Conservation (phyloP, 2,113 vertebrate genomes). For the Myotis yumanensis region DNA sequence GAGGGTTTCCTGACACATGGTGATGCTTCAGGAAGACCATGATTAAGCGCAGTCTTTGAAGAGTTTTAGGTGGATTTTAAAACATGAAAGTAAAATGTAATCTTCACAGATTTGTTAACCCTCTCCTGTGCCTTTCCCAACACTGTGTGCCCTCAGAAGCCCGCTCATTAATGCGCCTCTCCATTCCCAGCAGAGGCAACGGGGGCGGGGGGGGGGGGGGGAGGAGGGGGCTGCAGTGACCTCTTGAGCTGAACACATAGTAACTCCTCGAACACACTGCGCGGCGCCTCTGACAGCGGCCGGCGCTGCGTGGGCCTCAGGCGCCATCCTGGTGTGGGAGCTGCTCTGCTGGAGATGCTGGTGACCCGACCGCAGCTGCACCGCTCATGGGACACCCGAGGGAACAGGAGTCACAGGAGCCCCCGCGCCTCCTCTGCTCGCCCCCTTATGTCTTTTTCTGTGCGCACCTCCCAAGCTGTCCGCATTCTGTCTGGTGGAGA, state of each 20-base stretch:
- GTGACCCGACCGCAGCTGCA: too few relatives aligned
- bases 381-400: too few relatives aligned
- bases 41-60: neutral
- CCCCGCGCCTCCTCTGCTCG: neutral
- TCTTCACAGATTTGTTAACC: constrained; percentile 20
- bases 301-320: neutral
- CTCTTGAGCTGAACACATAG: neutral
- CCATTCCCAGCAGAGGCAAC: neutral
- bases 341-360: too few relatives aligned
- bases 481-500: neutral
- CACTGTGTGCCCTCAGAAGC: neutral
- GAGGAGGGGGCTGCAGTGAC: neutral
- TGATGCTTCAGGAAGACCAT: neutral
- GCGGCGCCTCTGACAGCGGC: neutral
- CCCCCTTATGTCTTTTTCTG: neutral
- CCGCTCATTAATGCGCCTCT: neutral
- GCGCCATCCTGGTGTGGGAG: neutral
- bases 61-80: neutral
- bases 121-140: neutral
- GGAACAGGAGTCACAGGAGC: too few relatives aligned
- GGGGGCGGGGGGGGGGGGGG: neutral
- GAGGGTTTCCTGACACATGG: constrained; percentile 57
- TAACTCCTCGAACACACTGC: neutral
- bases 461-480: neutral
- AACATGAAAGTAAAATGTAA: constrained; percentile 5